Conservation (phyloP, 2,113 vertebrate species). For the Ochotona curzoniae region DNA sequence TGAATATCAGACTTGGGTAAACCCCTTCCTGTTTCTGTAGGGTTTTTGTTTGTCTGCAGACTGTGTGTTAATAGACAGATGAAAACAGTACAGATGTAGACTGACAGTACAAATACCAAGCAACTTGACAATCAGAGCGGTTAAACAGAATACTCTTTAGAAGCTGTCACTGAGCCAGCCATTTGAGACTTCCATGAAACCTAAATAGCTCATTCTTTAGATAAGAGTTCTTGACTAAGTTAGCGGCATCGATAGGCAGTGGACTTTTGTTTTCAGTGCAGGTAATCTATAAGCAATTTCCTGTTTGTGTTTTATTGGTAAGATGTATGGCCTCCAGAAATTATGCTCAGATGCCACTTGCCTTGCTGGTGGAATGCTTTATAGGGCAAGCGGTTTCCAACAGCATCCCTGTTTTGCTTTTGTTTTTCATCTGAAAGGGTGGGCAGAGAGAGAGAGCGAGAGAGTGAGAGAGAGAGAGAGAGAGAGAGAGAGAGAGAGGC, state of each 20-base stretch:
- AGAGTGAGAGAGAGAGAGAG: too few species aligned
- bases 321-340: not conserved
- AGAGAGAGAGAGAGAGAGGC: too few species aligned
- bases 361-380: not conserved
- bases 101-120: not conserved
- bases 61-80: not conserved
- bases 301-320: constrained; percentile 6
- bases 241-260: not conserved
- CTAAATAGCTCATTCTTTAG: not conserved
- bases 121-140: not conserved
- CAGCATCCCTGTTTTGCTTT: too few species aligned
- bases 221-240: not conserved
- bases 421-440: fast-evolving
- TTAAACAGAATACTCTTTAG: not conserved
- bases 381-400: not conserved
- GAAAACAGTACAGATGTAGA: too few species aligned
- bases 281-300: not conserved
- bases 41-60: not conserved
- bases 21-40: not conserved
- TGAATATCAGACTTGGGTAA: not conserved
- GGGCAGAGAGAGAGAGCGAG: too few species aligned
- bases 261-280: not conserved
- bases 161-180: not conserved
- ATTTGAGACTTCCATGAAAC: not conserved
- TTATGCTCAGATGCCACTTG: not conserved